Evolutionary conservation across 2,797 vertebrate genomes (phyloP), one percentile per base, ranked within the genome.

Genomic region (Sparus aurata): DNA sequence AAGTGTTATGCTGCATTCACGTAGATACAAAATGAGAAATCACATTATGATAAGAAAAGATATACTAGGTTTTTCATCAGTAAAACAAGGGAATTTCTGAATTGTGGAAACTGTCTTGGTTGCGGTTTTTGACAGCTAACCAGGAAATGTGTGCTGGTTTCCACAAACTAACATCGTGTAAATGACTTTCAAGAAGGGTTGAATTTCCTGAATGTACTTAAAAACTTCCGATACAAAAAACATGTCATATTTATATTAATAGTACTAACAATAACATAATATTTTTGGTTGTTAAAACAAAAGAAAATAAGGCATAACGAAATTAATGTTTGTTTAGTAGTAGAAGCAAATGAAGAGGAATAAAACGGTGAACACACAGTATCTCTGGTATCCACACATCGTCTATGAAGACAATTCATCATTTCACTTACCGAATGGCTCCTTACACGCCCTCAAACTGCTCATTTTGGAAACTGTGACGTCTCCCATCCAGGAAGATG

Each of bases 361-460:
- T 27, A 4, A 34, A 67, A 16, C 23, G 0, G 8, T 59, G 20
- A 3, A 17, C 23, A 55, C 34, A 34, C 34, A 34, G 34, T 34
- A 34, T 34, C 30, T 30, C 8, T 38, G 34, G 38, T 38, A 34
- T 12, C 8, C 4, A 17, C 18, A 9, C 18, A 10, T 3, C 20
- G 10, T 38, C 6, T 3, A 17, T 12, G 1, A 53, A 15, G 2
- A 52, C 0, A 20, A 27, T n/a, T 3, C 0, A 5, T 46, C n/a
- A 16, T 20, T 16, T 16, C 0, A 94, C 95, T 95, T 69, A 96
- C 95, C 94, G n/a, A 92, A 89, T 4, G 91, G 83, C 69, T 94
- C 92, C 77, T 87, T 87, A 77, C 59, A 89, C 30, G 83, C 82
- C 89, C 83, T 92, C 74, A 95, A 73, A 58, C 84, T 95, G 87